A percentile compares a stretch with the other conserved stretches of the same genome.
Conservation (phyloP, 2,797 vertebrate species). For the Rhynchonycteris naso region DNA sequence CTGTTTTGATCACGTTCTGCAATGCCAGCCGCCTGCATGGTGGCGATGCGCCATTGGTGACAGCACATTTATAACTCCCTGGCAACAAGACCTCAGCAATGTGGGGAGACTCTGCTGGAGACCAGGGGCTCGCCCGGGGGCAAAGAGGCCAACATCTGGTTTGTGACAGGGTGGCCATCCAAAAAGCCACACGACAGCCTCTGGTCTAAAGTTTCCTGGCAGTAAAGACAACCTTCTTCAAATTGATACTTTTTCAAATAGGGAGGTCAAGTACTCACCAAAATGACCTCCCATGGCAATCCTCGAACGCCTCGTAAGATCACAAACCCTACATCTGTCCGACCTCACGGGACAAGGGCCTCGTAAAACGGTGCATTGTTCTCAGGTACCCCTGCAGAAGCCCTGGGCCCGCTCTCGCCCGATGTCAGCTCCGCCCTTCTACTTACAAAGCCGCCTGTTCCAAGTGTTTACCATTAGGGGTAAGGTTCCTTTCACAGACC, state of each 20-base stretch:
- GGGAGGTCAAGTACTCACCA: conserved; percentile 82
- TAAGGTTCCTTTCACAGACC: conserved; percentile 72
- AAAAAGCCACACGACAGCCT: conserved; percentile 54
- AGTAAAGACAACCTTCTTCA: conserved; percentile 82
- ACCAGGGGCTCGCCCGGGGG: neutral
- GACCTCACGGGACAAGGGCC: conserved; percentile 73
- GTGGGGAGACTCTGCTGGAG: neutral
- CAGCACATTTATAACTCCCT: rapidly evolving
- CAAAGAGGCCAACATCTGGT: conserved; percentile 75
- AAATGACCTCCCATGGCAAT: conserved; percentile 81
- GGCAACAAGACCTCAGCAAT: neutral
- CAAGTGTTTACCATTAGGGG: conserved; percentile 79
- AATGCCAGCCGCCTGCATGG: neutral
- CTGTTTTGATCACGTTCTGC: rapidly evolving
- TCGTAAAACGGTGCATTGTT: conserved; percentile 78
- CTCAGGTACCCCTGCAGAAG: conserved; percentile 70
- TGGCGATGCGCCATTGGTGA: rapidly evolving
- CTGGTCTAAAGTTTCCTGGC: conserved; percentile 82
- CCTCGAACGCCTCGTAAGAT: conserved; percentile 76
- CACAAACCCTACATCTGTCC: conserved; percentile 81
- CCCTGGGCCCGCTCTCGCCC: conserved; percentile 58
- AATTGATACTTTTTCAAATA: conserved; percentile 83
- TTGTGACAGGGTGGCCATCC: conserved; percentile 62
- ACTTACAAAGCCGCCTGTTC: conserved; percentile 54
- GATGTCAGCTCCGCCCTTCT: conserved; percentile 72